A percentile compares a stretch with the other conserved stretches of the same genome.
Evolutionary conservation across 1,140 invertebrate genomes (phyloP).

Genomic region (Nephila pilipes): DNA sequence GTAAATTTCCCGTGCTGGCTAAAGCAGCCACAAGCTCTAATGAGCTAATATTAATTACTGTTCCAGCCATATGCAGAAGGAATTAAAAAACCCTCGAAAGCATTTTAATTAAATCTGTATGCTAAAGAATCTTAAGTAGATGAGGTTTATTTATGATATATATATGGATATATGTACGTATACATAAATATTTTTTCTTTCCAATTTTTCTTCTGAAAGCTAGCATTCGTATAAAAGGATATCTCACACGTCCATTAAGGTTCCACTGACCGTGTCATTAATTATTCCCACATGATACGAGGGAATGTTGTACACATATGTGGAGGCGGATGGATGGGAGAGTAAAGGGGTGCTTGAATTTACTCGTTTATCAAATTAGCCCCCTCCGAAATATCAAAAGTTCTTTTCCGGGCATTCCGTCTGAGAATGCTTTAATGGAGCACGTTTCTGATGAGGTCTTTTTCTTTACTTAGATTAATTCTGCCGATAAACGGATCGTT

Average conservation of each 20-base stretch:
- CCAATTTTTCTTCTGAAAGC: constrained; percentile 58
- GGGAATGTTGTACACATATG: constrained; percentile 69
- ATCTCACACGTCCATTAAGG: constrained; percentile 74
- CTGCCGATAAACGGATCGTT: constrained; percentile 71
- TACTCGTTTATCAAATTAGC: constrained; percentile 77
- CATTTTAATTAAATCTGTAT: constrained; percentile 77
- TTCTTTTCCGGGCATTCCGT: constrained; percentile 68
- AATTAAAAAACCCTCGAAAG: constrained; percentile 77
- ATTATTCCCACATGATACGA: constrained; percentile 76
- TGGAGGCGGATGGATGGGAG: not conserved
- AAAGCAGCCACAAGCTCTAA: constrained; percentile 73
- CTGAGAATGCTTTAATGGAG: constrained; percentile 75
- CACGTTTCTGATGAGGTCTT: constrained; percentile 73
- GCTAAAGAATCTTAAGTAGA: constrained; percentile 77
- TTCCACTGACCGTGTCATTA: constrained; percentile 73
- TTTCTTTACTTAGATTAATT: constrained; percentile 74
- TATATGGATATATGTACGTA: constrained; percentile 68
- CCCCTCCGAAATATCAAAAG: constrained; percentile 75
- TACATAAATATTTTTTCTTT: constrained; percentile 66
- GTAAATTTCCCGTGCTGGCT: constrained; percentile 76
- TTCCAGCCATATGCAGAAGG: constrained; percentile 76
- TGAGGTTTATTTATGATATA: constrained; percentile 77
- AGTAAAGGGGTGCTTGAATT: constrained; percentile 35
- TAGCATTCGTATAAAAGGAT: constrained; percentile 76
- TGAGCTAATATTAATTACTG: constrained; percentile 77